Conservation (phyloP, 2,113 vertebrate species). For the Ia io region DNA sequence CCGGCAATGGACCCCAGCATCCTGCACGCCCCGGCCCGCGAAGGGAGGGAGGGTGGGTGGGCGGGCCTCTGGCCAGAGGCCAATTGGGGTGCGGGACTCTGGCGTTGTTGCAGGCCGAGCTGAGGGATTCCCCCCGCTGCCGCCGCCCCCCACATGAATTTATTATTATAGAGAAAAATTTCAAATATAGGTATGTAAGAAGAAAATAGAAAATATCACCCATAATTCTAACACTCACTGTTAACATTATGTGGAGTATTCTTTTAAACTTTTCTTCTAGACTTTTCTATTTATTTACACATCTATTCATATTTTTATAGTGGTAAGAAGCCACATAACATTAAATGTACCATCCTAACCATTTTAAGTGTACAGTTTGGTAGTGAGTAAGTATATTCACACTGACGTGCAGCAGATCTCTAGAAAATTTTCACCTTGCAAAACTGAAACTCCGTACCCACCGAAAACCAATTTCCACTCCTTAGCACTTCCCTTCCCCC, state of each 20-base stretch:
- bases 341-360: background rate
- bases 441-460: background rate
- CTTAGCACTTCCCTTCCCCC: no score
- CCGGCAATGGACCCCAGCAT: no score
- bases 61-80: no score
- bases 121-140: no score
- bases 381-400: background rate
- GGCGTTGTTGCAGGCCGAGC: no score
- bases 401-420: background rate
- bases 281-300: background rate
- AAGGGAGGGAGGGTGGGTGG: no score
- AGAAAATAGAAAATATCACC: background rate
- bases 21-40: no score
- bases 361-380: background rate
- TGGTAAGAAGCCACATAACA: background rate
- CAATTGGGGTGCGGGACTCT: fast-evolving
- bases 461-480: background rate
- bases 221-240: background rate
- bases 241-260: background rate
- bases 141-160: no score
- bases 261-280: background rate
- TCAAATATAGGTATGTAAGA: background rate
- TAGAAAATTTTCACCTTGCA: background rate
- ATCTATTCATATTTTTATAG: background rate
- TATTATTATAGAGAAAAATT: background rate